These are phyloP conservation scores for Agelastica alni DNA, from an alignment of 2,888 invertebrate genomes.

Conservation along the genomic window DNA sequence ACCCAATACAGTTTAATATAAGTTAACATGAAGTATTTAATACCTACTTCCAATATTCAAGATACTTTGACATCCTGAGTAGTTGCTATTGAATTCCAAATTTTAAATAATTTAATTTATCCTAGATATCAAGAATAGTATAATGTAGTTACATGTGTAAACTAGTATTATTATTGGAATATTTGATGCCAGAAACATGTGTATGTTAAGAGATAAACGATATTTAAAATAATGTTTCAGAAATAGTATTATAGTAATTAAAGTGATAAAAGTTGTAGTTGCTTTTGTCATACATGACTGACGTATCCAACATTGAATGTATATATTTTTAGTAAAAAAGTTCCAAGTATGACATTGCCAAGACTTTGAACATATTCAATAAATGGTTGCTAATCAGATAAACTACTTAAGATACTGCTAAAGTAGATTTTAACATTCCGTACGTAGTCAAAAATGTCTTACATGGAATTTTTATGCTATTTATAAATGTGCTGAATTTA, in stretches of 20 bases:
- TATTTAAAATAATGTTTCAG: conserved; percentile 20
- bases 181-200: conserved; percentile 8
- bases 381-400: no score
- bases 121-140: conserved; percentile 9
- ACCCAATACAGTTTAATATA: neutral
- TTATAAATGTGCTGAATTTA: conserved; percentile 20
- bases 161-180: conserved; percentile 14
- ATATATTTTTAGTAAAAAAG: conserved; percentile 11
- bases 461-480: conserved; percentile 12
- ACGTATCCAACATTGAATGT: conserved; percentile 25
- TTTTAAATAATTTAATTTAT: conserved; percentile 6
- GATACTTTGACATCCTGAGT: conserved; percentile 1
- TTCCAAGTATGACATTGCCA: conserved; percentile 7
- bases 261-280: conserved; percentile 19
- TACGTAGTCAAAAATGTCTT: conserved; percentile 1
- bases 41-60: neutral
- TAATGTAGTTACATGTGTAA: conserved; percentile 25
- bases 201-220: conserved; percentile 13
- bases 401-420: neutral
- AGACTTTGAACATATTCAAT: conserved; percentile 5
- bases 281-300: conserved; percentile 24
- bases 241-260: conserved; percentile 18
- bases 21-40: neutral
- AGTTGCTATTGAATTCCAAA: conserved; percentile 7
- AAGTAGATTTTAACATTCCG: neutral